phyloP scores from a whole-genome alignment of 2,797 vertebrate species.

The Odontamblyopus lacepedii region DNA sequence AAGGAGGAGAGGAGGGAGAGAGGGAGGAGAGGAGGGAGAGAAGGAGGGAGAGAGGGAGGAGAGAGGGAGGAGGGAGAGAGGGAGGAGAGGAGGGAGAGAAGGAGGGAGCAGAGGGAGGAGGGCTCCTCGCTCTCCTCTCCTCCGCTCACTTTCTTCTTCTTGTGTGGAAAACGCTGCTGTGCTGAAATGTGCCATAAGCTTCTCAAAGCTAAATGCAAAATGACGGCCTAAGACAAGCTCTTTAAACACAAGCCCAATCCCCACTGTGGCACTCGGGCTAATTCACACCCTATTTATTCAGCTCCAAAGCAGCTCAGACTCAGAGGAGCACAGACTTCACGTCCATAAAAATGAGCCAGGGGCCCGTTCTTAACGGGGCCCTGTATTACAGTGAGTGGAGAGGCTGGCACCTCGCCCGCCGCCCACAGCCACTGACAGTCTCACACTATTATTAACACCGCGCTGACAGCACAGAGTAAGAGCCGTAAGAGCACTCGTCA shows the following conservation, averaged over 20 bases:
- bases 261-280: conserved; percentile 34
- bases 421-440: conserved; percentile 45
- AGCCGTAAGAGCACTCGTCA: conserved; percentile 24
- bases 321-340: conserved; percentile 43
- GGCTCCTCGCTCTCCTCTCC: conserved; percentile 54
- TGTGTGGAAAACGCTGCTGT: conserved; percentile 21
- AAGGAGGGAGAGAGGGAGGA: no score
- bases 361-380: conserved; percentile 47
- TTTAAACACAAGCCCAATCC: conserved; percentile 47
- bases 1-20: no score
- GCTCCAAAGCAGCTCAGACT: conserved; percentile 35
- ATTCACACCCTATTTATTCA: conserved; percentile 45
- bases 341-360: conserved; percentile 32
- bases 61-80: no score
- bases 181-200: conserved; percentile 53
- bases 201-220: conserved; percentile 57
- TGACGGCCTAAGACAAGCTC: conserved; percentile 52
- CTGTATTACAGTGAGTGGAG: conserved; percentile 48
- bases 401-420: conserved; percentile 48
- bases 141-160: conserved; percentile 54
- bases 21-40: no score
- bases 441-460: conserved; percentile 61
- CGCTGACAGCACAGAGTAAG: conserved; percentile 50
- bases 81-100: no score
- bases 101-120: no score